Evolutionary conservation across 2,797 vertebrate genomes (phyloP), one percentile per base, ranked within the genome.

Genomic region (Alfaro cultratus): DNA sequence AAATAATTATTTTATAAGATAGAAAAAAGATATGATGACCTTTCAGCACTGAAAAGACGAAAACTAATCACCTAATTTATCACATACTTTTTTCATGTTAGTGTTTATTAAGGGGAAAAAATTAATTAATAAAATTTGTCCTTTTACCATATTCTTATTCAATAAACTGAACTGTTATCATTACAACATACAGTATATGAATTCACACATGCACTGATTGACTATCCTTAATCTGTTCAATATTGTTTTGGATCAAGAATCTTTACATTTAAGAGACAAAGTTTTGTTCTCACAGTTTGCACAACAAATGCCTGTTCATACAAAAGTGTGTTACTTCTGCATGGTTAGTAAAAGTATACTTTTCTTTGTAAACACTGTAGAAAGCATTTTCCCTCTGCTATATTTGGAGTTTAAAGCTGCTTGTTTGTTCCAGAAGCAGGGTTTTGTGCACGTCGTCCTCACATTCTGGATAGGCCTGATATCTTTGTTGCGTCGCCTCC

Each of bases 401-500:
- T 87, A 94, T 93, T 83, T 36, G 87, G 90, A 89, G 72, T 34
- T 81, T 86, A 91, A 93, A 94, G 91, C 94, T 73, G 86, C 86
- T 90, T 90, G 90, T 83, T 88, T 81, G 81, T 79, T 79, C 74
- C 85, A 85, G 89, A 88, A 67, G 79, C 75, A 60, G 80, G 62
- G 87, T 83, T 89, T 91, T 89, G 80, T 39, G 31, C 51, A 34
- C 6, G 76, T 82, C 85, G 77, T 84, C 86, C 71, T 85, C 83
- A 76, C 86, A 72, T 77, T 84, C 93, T 94, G 95, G 81, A 92
- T 84, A 80, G 45, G 76, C 84, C 91, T 92, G 93, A 94, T 95
- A 94, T 76, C 91, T 91, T 95, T 94, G 93, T 94, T 90, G 73
- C 81, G 78, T 82, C 80, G 49, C 79, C 79, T 75, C 74, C 79